Base-by-base conservation (phyloP, 30 jellyfish, hydroid and myxozoan species). In the Aurelia sp. region DNA sequence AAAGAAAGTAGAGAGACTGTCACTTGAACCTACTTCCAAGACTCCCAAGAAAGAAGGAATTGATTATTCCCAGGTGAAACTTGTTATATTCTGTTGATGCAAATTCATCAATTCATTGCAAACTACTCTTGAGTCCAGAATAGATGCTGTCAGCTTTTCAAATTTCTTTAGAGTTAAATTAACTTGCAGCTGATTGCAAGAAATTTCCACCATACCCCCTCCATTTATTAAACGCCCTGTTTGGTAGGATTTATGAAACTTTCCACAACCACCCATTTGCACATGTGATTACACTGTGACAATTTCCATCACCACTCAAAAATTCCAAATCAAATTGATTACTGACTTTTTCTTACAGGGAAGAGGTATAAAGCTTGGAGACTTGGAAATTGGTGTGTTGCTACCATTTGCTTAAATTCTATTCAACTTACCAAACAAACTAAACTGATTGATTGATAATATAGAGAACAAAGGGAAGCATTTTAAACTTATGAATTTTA, bases 301-400 rank as follows among this genome's bases (percentile, higher is more conserved):
- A 64, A 44, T 13, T 13, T 44, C 19, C 74, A 64, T 21, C 40
- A 17, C 10, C 8, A 11, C 41, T 44, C 12, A 61, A 7, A 18
- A 61, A 0, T 13, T 6, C 33, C 27, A 61, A 61, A 7, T 61
- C 13, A 44, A 44, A 10, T 44, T 3, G 13, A 11, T 13, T 1
- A 22, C 33, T 65, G 19, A 47, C 31, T 48, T 51, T 58, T 65
- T 8, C 37, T 76, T 76, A 20, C 65, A 90, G 95, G 97, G 97
- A 52, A 71, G 48, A 65, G 97, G 97, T 16, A 19, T 51, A 16
- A 90, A 83, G 70, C 91, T 90, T 35, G 97, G 97, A 18, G 97
- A 90, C 37, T 82, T 90, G 61, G 89, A 66, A 63, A 67, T 40
- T 33, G 91, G 97, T 90, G 5, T 60, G 79, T 57, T 51, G 53